phyloP scores from a whole-genome alignment of 2,113 vertebrate species.

The Erythrolamprus reginae region DNA sequence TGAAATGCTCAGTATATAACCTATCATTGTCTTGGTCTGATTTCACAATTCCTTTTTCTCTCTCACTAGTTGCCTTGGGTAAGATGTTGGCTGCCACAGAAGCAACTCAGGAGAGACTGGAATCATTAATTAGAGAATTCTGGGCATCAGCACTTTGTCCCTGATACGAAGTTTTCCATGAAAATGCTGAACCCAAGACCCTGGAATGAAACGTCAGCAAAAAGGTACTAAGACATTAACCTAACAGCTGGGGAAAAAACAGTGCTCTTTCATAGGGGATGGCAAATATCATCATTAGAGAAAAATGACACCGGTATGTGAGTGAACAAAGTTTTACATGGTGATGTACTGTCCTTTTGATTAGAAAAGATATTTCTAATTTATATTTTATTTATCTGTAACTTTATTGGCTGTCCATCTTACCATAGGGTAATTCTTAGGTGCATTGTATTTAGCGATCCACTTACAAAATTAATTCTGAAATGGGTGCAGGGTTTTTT shows the following conservation, averaged over 20 bases:
- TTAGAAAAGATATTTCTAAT: not conserved
- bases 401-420: not conserved
- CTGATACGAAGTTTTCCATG: not conserved
- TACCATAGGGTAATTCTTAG: not conserved
- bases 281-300: not conserved
- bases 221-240: not conserved
- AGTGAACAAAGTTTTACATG: not conserved
- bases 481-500: not conserved
- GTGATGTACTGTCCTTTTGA: not conserved
- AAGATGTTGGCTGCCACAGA: slow-evolving; percentile 1
- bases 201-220: not conserved
- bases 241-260: not conserved
- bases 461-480: not conserved
- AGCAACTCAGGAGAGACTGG: not conserved
- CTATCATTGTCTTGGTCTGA: not conserved
- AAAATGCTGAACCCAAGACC: not conserved
- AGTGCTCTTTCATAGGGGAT: not conserved
- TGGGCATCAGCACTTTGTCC: not conserved
- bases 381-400: not conserved
- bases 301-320: not conserved
- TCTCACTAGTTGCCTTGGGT: not conserved
- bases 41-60: not conserved
- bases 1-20: not conserved
- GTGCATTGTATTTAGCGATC: not conserved
- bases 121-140: not conserved